These are phyloP conservation scores for Microcaecilia unicolor DNA, from an alignment of 2,797 vertebrate species.

Conservation along the genomic window DNA sequence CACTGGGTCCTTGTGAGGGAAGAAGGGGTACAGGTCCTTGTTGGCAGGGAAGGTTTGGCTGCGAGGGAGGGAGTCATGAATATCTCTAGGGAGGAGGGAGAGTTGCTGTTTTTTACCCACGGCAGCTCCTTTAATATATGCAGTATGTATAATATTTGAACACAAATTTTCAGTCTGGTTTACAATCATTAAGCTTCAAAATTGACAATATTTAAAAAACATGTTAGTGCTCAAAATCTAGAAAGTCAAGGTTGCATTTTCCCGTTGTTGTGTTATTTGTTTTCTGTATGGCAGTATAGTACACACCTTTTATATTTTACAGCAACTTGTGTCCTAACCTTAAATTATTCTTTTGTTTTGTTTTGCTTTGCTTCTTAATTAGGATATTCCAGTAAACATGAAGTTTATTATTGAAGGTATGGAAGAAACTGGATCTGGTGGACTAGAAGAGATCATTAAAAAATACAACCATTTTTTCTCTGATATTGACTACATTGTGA, in stretches of 20 bases:
- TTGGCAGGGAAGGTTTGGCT: too few relatives aligned
- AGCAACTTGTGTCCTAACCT: too few relatives aligned
- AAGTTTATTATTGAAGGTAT: slow-evolving; percentile 87
- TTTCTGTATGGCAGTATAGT: too few relatives aligned
- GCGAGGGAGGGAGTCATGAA: too few relatives aligned
- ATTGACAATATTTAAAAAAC: neutral
- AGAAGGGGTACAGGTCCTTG: too few relatives aligned
- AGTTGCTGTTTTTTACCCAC: too few relatives aligned
- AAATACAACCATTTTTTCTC: slow-evolving; percentile 72
- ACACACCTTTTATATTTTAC: too few relatives aligned
- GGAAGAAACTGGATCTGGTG: slow-evolving; percentile 82
- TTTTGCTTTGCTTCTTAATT: too few relatives aligned
- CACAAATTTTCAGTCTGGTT: neutral
- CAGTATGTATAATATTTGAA: too few relatives aligned
- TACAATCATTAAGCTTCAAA: neutral
- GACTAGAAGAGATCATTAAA: slow-evolving; percentile 61
- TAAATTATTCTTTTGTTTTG: neutral
- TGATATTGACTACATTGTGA: slow-evolving; percentile 71
- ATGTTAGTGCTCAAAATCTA: neutral
- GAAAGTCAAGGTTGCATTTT: neutral
- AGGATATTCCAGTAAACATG: slow-evolving; percentile 73
- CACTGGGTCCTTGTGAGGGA: too few relatives aligned
- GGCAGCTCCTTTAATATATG: too few relatives aligned
- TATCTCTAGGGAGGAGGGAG: too few relatives aligned
- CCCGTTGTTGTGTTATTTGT: neutral